Evolutionary conservation across 1,140 invertebrate genomes (phyloP), one percentile per base, ranked within the genome.

Genomic region (Dinoponera quadriceps): DNA sequence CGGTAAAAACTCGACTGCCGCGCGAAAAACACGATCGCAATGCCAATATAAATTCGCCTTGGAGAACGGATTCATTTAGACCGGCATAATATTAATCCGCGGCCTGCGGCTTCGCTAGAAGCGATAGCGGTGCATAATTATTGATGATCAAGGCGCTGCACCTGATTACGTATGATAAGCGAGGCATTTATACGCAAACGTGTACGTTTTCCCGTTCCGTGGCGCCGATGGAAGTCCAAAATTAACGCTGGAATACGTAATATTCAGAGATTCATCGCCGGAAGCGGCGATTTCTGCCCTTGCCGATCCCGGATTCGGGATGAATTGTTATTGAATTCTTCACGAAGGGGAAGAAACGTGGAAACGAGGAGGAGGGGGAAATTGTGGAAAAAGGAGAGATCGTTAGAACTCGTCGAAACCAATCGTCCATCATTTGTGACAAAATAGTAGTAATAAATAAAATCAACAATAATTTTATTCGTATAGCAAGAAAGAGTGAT

Each of bases 161-260:
- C 2, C 9, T 78, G 14, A 54, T 77, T 77, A 55, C 4, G 11
- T 54, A 44, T 57, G 22, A 20, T 44, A 33, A 69, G 2, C 44
- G 18, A 44, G 18, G 44, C 29, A 16, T 57, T 29, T 29, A 29
- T 1, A 9, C 33, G 2, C 14, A 13, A 0, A 25, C 38, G 7
- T 44, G 7, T 44, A 22, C 7, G 38, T 25, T 62, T 69, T 66
- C 16, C 20, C 49, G 0, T 3, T 5, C 13, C 4, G 3, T 14
- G 27, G 68, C 18, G 60, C n/a, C 13, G 3, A 14, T 25, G 27
- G n/a, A 38, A 22, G 13, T 57, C 27, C 65, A 54, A 66, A 66
- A 55, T 77, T 77, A 77, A 66, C n/a, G 49, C 33, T 18, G 20
- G 27, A 63, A 75, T 63, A 62, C 25, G 18, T 33, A 51, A 60